phyloP scores from a whole-genome alignment of 2,113 vertebrate species.

The Garra rufa region DNA sequence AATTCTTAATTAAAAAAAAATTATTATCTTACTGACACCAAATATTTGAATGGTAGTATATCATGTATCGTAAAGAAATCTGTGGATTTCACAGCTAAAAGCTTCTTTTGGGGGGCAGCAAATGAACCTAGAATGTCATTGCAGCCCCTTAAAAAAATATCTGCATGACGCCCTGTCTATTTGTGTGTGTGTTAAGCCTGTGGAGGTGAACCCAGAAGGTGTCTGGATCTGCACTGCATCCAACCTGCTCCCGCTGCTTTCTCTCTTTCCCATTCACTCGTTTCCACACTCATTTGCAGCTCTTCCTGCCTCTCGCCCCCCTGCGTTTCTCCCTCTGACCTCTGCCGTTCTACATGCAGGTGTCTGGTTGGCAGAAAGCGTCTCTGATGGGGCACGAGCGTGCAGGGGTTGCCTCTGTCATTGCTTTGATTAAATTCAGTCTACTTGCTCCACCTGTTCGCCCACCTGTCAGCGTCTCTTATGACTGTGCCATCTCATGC shows the following conservation, averaged over 20 bases:
- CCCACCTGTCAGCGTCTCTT: conserved; percentile 54
- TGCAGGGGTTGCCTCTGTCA: conserved; percentile 50
- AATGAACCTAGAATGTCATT: not conserved
- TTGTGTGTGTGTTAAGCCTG: conserved; percentile 31
- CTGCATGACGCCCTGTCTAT: conserved; percentile 17
- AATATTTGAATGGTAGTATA: no score
- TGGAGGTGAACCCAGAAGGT: conserved; percentile 17
- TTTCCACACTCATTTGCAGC: conserved; percentile 12
- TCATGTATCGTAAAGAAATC: not conserved
- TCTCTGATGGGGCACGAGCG: conserved; percentile 42
- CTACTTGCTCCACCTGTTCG: conserved; percentile 54
- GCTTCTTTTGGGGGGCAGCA: not conserved
- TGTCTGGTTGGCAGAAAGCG: conserved; percentile 18
- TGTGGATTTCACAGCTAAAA: not conserved
- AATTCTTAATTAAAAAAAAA: no score
- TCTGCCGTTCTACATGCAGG: conserved; percentile 12
- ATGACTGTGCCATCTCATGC: conserved; percentile 30
- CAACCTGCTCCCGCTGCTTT: conserved; percentile 29
- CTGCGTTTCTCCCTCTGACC: conserved; percentile 38
- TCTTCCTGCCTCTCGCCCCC: not conserved
- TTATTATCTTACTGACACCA: no score
- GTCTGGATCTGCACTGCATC: not conserved
- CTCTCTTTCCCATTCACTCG: conserved; percentile 12
- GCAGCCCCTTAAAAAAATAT: not conserved
- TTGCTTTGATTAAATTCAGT: conserved; percentile 53